Conservation (phyloP, 2,888 invertebrate species). For the Cylindroiulus punctatus region DNA sequence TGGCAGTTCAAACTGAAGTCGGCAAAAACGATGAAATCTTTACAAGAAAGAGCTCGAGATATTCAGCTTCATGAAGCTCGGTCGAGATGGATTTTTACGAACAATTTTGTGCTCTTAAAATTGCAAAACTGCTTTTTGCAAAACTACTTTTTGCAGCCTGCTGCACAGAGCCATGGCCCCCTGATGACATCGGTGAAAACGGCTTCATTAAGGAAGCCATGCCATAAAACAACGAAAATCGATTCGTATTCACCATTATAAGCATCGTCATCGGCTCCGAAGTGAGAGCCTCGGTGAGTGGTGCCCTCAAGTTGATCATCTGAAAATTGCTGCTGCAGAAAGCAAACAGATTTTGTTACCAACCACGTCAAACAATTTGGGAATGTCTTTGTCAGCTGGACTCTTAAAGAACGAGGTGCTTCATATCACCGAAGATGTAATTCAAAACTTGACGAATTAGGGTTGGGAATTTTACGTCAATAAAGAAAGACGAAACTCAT, state of each 20-base stretch:
- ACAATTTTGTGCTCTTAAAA: not conserved
- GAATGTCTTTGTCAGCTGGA: too few relatives aligned
- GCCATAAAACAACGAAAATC: slow-evolving; percentile 21
- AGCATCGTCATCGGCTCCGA: not conserved
- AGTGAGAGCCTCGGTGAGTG: not conserved
- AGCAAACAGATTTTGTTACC: not conserved
- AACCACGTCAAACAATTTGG: not conserved
- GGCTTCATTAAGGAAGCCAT: slow-evolving; percentile 5
- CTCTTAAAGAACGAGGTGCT: too few relatives aligned
- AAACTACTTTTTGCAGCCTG: not conserved
- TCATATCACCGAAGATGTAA: too few relatives aligned
- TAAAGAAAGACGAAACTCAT: too few relatives aligned
- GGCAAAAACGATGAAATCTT: not conserved
- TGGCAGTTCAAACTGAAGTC: not conserved
- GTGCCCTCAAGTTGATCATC: not conserved
- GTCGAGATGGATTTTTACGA: not conserved
- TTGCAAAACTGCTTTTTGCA: not conserved
- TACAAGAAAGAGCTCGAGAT: not conserved
- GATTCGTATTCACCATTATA: not conserved
- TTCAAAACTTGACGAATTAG: too few relatives aligned
- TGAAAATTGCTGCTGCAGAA: not conserved
- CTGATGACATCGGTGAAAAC: not conserved
- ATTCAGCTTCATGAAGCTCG: not conserved
- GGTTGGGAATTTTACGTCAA: too few relatives aligned
- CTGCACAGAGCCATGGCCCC: not conserved